Evolutionary conservation across 2,797 vertebrate genomes (phyloP), one percentile per base, ranked within the genome.

Genomic region (Australoheros facetus): DNA sequence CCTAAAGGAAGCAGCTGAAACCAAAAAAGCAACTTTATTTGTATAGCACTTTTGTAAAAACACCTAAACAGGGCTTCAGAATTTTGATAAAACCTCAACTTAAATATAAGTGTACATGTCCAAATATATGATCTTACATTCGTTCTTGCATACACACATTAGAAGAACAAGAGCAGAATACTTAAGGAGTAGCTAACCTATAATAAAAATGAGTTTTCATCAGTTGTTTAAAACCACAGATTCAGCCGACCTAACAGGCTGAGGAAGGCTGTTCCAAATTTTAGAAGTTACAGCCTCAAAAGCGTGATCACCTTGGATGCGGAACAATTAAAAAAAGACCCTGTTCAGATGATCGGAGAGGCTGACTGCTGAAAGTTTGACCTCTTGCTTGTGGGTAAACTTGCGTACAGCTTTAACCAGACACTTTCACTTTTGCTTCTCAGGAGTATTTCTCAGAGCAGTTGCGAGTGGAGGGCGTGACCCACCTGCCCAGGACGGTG

Each of bases 361-460:
- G 4, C 59, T 62, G 59, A 62, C n/a, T 0, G 1, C 37, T 48
- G 23, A 30, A 5, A 17, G 3, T 2, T 69, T 48, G 30, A 28
- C 62, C 42, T 66, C 62, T 2, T 30, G 26, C 0, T 51, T 30
- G 42, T n/a, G 16, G 19, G 26, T 6, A 69, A 30, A 26, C 12
- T n/a, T 19, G 16, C 42, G 4, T 48, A 30, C 23, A 30, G 64
- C 5, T 69, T 51, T 51, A 51, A 69, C 62, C 21, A 69, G 6
- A 28, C 9, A 26, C 23, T 73, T 19, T 59, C 3, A 4, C 51
- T 3, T 26, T 51, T 5, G 12, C 87, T 37, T 32, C 87, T 34
- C 88, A 99, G 98, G 98, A 99, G 72, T 98, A 97, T 92, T 97
- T 99, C 69, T 98, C 97, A 1, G 97, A 97, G 83, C 97, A 97